Conservation (phyloP, 2,113 vertebrate genomes). For the Xenopus laevis region DNA sequence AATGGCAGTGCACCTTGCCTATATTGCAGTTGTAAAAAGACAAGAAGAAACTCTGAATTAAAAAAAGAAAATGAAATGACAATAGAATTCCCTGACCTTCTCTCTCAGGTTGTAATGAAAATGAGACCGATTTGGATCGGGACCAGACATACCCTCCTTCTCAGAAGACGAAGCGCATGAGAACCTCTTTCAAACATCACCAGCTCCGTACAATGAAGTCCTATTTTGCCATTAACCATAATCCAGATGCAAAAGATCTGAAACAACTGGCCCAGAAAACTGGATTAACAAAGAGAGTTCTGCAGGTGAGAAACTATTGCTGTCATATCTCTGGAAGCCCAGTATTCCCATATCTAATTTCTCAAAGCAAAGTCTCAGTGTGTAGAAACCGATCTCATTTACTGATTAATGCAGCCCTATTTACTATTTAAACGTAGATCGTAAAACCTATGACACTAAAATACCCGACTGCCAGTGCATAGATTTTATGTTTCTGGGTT, state of each 20-base stretch:
- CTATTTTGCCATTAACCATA: conserved; percentile 99
- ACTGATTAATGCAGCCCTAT: too few species aligned
- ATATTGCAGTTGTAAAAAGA: too few species aligned
- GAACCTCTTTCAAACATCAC: conserved; percentile 98
- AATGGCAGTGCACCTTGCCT: too few species aligned
- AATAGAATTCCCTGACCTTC: neutral
- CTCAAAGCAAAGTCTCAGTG: too few species aligned
- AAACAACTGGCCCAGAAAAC: conserved; percentile 99
- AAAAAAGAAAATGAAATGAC: too few species aligned
- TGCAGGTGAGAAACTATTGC: conserved; percentile 85
- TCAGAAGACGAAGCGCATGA: conserved; percentile 98
- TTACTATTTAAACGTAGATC: too few species aligned
- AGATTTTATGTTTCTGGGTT: too few species aligned
- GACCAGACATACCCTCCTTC: conserved; percentile 93
- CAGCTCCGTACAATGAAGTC: conserved; percentile 99
- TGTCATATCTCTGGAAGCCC: neutral
- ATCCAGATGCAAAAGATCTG: conserved; percentile 98
- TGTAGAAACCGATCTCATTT: too few species aligned
- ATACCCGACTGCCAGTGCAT: too few species aligned
- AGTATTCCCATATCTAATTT: too few species aligned
- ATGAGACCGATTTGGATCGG: conserved; percentile 92
- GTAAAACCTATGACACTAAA: too few species aligned
- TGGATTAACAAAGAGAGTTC: conserved; percentile 98
- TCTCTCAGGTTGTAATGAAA: conserved; percentile 90
- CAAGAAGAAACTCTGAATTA: too few species aligned